Evolutionary conservation across 2,797 vertebrate genomes (phyloP).

Genomic region (Rhincodon typus): DNA sequence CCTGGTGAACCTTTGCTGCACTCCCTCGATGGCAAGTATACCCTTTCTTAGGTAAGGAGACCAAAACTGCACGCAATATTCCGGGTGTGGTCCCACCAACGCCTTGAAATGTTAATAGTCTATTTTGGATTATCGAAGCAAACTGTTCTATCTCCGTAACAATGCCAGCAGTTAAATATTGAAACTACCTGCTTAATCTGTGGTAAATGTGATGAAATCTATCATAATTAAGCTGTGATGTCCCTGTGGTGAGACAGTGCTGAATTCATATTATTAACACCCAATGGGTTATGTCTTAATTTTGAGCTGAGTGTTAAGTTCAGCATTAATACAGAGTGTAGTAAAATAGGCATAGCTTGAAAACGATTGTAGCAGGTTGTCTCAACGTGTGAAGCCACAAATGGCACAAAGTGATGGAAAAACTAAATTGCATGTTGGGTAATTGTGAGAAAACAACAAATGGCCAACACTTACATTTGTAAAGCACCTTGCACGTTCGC

Average conservation of each 20-base stretch:
- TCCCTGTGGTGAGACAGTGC: not conserved
- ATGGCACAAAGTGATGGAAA: not conserved
- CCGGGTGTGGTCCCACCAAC: no score
- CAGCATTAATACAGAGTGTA: not conserved
- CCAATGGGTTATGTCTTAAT: not conserved
- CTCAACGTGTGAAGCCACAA: not conserved
- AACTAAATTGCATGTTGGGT: not conserved
- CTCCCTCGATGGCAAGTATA: no score
- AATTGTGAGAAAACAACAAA: not conserved
- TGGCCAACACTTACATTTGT: not conserved
- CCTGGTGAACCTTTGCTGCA: no score
- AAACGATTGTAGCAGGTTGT: not conserved
- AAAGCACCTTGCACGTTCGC: not conserved
- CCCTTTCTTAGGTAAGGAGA: no score
- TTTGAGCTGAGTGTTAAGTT: not conserved
- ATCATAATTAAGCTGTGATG: not conserved
- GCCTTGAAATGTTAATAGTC: not conserved
- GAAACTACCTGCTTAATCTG: not conserved
- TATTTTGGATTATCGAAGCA: not conserved
- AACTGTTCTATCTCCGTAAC: not conserved
- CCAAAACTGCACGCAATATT: no score
- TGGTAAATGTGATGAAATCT: not conserved
- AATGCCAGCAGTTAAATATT: not conserved
- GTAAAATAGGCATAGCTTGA: not conserved
- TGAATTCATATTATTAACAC: not conserved